Evolutionary conservation across 1,140 invertebrate species (phyloP).

Genomic region (Listronotus bonariensis): DNA sequence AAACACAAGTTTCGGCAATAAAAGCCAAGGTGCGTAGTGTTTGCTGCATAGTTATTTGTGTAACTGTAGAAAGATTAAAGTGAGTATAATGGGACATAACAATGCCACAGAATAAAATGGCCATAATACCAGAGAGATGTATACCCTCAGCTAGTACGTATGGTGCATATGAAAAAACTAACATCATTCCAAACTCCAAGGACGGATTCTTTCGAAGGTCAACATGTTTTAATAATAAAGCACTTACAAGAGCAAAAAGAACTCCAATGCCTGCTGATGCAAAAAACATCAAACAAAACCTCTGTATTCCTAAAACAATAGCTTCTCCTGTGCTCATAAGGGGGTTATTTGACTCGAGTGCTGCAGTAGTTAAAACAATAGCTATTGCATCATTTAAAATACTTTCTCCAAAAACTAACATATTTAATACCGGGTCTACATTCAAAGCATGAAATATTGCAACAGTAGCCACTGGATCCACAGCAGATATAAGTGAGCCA

Average conservation of each 20-base stretch:
- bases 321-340: slow-evolving; percentile 77
- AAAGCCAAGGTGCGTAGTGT: slow-evolving; percentile 97
- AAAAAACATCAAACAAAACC: slow-evolving; percentile 98
- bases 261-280: slow-evolving; percentile 97
- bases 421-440: slow-evolving; percentile 94
- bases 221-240: slow-evolving; percentile 92
- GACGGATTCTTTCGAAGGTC: slow-evolving; percentile 97
- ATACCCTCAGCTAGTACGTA: slow-evolving; percentile 98
- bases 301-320: slow-evolving; percentile 85
- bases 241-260: slow-evolving; percentile 91
- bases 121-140: slow-evolving; percentile 97
- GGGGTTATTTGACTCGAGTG: slow-evolving; percentile 76
- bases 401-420: slow-evolving; percentile 98
- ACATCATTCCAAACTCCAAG: slow-evolving; percentile 96
- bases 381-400: slow-evolving; percentile 98
- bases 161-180: slow-evolving; percentile 97
- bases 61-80: slow-evolving; percentile 96
- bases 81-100: slow-evolving; percentile 99
- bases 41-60: slow-evolving; percentile 99
- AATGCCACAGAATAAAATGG: slow-evolving; percentile 97
- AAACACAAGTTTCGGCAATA: slow-evolving; percentile 98
- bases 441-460: slow-evolving; percentile 98
- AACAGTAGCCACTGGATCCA: slow-evolving; percentile 97
- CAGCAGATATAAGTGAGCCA: slow-evolving; percentile 97
- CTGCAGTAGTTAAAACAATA: slow-evolving; percentile 93